A percentile compares a stretch with the other conserved stretches of the same genome.
These are phyloP conservation scores for Atlantisia rogersi DNA, from an alignment of 2,113 vertebrate genomes.

Conservation along the genomic window DNA sequence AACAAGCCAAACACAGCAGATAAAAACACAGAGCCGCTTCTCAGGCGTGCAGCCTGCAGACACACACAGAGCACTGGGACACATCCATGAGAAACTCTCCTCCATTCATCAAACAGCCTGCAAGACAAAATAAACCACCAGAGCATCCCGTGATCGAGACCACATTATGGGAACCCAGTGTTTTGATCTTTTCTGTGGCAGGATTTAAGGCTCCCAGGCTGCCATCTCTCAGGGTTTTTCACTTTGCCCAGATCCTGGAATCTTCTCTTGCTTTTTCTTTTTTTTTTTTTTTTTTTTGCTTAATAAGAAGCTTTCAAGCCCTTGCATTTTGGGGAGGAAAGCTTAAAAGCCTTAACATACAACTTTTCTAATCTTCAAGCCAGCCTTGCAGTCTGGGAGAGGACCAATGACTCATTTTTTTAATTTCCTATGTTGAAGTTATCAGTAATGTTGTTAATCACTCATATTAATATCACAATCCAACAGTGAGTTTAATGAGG, in stretches of 20 bases:
- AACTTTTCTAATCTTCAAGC: not conserved
- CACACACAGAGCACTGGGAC: not conserved
- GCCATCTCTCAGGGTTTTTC: not conserved
- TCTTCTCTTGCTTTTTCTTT: not conserved
- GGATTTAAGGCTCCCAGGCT: not conserved
- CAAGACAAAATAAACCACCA: constrained; percentile 49
- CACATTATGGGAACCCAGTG: not conserved
- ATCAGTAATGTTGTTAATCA: not conserved
- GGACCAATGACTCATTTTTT: not conserved
- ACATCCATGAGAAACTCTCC: not conserved
- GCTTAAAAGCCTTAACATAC: not conserved
- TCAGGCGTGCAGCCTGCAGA: not conserved
- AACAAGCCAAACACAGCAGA: not conserved
- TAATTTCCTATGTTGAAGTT: not conserved
- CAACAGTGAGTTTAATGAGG: not conserved
- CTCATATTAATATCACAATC: not conserved
- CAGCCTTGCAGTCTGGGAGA: not conserved
- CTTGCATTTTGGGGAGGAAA: not conserved
- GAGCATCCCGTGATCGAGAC: not conserved
- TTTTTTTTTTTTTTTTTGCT: not conserved
- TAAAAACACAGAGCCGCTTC: not conserved
- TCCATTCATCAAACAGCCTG: not conserved
- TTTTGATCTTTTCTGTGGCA: not conserved
- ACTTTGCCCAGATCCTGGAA: not conserved
- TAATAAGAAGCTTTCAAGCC: not conserved